Conservation (phyloP, 2,797 vertebrate species). For the Morus bassanus region DNA sequence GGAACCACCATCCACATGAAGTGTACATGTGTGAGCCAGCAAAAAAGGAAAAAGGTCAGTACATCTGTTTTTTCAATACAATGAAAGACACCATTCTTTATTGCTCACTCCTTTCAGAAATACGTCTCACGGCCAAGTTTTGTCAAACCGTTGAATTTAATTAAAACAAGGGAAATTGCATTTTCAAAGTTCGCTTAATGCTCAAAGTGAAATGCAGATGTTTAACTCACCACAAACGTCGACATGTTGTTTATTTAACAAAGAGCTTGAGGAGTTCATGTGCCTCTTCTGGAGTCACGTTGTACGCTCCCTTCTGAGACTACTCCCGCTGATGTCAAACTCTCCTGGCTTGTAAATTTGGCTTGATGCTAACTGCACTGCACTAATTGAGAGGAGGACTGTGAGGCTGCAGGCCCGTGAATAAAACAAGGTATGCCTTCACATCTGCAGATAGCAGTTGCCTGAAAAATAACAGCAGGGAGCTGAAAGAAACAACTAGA, state of each 20-base stretch:
- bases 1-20: neutral
- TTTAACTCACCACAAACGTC: neutral
- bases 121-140: neutral
- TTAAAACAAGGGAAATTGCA: neutral
- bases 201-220: neutral
- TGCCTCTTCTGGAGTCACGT: neutral
- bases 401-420: neutral
- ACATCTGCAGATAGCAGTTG: neutral
- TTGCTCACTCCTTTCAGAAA: neutral
- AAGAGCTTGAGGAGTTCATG: neutral
- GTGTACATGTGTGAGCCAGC: neutral
- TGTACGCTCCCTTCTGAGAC: neutral
- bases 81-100: neutral
- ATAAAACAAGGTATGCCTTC: neutral
- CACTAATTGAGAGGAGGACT: neutral
- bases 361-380: neutral
- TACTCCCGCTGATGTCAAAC: neutral
- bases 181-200: neutral
- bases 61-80: neutral
- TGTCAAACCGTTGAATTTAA: neutral
- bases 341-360: neutral
- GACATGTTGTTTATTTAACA: slow-evolving; percentile 13
- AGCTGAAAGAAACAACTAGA: neutral
- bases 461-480: neutral
- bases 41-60: neutral